A percentile compares a stretch with the other conserved stretches of the same genome.
phyloP scores from a whole-genome alignment of 2,797 vertebrate species.

The Bradypodion pumilum region DNA sequence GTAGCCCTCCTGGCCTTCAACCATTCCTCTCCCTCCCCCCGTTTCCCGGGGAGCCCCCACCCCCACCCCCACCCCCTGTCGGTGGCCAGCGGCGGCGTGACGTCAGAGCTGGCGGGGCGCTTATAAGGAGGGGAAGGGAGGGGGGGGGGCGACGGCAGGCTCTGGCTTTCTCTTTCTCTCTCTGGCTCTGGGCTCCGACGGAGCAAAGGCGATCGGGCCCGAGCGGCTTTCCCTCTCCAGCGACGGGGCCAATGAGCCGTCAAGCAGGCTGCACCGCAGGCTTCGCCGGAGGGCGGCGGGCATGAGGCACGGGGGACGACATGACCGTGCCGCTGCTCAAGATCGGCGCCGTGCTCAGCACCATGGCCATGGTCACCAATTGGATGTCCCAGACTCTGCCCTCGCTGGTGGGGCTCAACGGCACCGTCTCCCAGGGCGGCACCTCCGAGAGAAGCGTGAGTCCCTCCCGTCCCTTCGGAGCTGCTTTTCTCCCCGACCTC shows the following conservation, averaged over 20 bases:
- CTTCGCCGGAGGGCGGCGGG: constrained; percentile 66
- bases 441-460: constrained; percentile 93
- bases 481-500: no score
- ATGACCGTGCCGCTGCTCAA: constrained; percentile 94
- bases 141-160: no score
- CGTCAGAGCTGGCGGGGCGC: constrained; percentile 36
- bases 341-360: constrained; percentile 95
- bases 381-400: constrained; percentile 97
- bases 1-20: no score
- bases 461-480: not conserved
- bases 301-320: constrained; percentile 65
- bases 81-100: constrained; percentile 20
- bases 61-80: no score
- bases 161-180: not conserved
- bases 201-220: no score
- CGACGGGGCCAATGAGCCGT: constrained; percentile 29
- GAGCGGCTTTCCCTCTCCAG: constrained; percentile 10
- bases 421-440: constrained; percentile 85
- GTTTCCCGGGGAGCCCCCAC: not conserved
- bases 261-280: constrained; percentile 36
- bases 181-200: not conserved
- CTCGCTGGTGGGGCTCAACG: constrained; percentile 91
- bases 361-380: constrained; percentile 98
- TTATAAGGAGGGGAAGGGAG: constrained; percentile 18
- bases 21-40: no score